Conservation (phyloP, 2,888 invertebrate genomes). For the Heliconius charithonia region DNA sequence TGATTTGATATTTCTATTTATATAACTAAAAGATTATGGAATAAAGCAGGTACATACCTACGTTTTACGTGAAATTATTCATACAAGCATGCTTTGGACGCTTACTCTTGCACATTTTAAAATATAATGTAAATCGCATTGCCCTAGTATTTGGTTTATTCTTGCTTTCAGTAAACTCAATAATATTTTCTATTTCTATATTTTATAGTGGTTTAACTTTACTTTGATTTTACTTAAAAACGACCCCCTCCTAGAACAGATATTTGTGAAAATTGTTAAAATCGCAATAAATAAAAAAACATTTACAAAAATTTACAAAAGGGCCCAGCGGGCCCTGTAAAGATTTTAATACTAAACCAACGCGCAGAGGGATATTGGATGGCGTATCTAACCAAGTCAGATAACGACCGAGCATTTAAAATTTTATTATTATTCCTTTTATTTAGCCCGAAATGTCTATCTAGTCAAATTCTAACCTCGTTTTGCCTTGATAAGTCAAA, state of each 20-base stretch:
- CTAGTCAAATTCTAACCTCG: not conserved
- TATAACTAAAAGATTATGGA: no score
- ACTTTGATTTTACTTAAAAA: no score
- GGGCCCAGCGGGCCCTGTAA: not conserved
- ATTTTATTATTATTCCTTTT: constrained; percentile 15
- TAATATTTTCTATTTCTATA: not conserved
- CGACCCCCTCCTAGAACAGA: not conserved
- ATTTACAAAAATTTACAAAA: not conserved
- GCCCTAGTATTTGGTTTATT: not conserved
- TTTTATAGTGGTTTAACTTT: not conserved
- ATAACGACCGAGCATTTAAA: not conserved
- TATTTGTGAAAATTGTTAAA: not conserved
- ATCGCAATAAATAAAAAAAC: not conserved
- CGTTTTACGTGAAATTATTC: not conserved
- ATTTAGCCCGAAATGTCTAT: not conserved
- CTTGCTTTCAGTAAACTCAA: not conserved
- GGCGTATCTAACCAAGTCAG: not conserved
- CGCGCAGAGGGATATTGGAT: not conserved
- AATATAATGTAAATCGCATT: constrained; percentile 9
- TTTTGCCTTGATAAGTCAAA: constrained; percentile 6
- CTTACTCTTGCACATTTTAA: constrained; percentile 5
- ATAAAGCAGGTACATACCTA: no score
- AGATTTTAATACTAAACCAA: not conserved
- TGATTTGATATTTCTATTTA: no score
- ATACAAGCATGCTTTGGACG: not conserved